Percentiles rank a stretch among this genome's conserved stretches.
Evolutionary conservation across 2,797 vertebrate species (phyloP).

Genomic region (Siniperca scherzeri): DNA sequence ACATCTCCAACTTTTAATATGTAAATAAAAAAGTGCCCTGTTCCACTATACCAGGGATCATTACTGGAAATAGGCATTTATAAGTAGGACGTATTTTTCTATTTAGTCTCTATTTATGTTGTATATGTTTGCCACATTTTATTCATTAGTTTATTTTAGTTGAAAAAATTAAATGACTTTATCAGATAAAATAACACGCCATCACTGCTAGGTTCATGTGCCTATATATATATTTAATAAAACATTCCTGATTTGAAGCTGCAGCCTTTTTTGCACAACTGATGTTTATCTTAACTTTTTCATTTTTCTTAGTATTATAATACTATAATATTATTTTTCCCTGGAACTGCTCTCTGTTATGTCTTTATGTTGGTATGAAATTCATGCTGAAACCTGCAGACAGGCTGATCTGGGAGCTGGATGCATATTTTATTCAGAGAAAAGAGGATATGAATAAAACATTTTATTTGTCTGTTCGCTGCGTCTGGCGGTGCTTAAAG

Average conservation of each 20-base stretch:
- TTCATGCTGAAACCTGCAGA: not conserved
- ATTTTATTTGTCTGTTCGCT: conserved; percentile 46
- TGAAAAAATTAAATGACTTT: not conserved
- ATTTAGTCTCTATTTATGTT: not conserved
- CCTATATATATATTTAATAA: not conserved
- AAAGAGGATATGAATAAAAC: conserved; percentile 46
- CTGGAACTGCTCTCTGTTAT: too few species aligned
- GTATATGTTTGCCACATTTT: too few species aligned
- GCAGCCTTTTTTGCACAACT: not conserved
- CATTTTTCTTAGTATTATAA: too few species aligned
- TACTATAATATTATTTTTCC: not conserved
- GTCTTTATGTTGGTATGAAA: not conserved
- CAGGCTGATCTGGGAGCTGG: not conserved
- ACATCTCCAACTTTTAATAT: not conserved
- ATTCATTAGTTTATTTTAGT: not conserved
- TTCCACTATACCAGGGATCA: not conserved
- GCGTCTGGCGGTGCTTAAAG: conserved; percentile 12
- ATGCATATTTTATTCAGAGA: conserved; percentile 33
- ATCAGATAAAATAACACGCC: not conserved
- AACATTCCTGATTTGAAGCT: not conserved
- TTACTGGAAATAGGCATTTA: too few species aligned
- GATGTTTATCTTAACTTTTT: not conserved
- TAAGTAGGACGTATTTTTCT: too few species aligned
- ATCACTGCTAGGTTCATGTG: not conserved
- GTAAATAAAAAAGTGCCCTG: not conserved